Evolutionary conservation across 1,140 invertebrate species (phyloP).

Genomic region (Sweltsa coloradensis): DNA sequence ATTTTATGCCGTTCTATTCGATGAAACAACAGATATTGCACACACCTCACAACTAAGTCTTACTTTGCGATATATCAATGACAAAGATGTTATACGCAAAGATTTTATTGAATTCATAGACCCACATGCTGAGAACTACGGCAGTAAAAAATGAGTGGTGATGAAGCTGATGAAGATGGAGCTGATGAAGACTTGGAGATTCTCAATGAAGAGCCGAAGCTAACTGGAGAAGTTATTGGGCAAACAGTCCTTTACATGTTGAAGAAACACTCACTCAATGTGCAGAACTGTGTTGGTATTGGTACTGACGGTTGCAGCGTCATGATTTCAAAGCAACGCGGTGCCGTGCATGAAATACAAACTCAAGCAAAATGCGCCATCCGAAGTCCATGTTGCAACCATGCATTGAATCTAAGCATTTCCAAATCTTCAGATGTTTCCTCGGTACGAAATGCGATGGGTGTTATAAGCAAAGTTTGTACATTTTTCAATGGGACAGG

Average conservation of each 20-base stretch:
- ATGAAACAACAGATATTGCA: conserved; percentile 17
- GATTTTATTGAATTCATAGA: conserved; percentile 18
- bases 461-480: too few species aligned
- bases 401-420: too few species aligned
- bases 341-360: conserved; percentile 15
- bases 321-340: conserved; percentile 19
- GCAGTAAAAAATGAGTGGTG: neutral
- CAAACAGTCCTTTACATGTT: conserved; percentile 15
- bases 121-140: neutral
- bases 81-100: conserved; percentile 15
- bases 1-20: conserved; percentile 14
- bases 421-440: too few species aligned
- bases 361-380: conserved; percentile 18
- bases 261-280: conserved; percentile 17
- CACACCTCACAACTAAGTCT: conserved; percentile 15
- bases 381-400: too few species aligned
- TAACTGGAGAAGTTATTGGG: conserved; percentile 15
- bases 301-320: conserved; percentile 21
- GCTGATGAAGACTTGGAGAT: neutral
- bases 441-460: too few species aligned
- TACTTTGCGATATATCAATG: conserved; percentile 16
- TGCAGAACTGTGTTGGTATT: conserved; percentile 17
- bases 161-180: neutral
- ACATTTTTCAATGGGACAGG: too few species aligned
- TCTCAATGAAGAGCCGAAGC: conserved; percentile 12